Conservation (phyloP, 2,888 invertebrate species). For the Reticulitermes lucifugus region DNA sequence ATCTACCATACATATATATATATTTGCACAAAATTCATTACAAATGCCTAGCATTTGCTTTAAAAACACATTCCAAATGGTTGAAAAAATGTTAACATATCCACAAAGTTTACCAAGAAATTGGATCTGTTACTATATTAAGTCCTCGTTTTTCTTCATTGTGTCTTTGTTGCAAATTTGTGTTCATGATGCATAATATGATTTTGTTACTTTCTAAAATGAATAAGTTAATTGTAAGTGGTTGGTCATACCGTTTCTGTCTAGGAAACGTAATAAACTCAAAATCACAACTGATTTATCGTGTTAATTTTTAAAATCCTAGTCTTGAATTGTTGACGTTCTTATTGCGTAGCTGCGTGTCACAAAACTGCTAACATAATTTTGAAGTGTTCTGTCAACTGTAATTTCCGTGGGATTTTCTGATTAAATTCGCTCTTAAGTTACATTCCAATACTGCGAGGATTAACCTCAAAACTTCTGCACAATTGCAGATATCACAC, state of each 20-base stretch:
- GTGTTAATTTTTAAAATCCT: not conserved
- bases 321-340: not conserved
- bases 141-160: not conserved
- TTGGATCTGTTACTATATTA: constrained; percentile 8
- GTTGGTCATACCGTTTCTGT: not conserved
- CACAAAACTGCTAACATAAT: no score
- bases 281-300: not conserved
- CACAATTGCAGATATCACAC: no score
- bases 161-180: not conserved
- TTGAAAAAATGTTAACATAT: not conserved
- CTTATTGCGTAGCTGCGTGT: not conserved
- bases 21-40: not conserved
- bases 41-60: not conserved
- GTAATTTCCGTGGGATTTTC: no score
- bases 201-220: constrained; percentile 4
- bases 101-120: not conserved
- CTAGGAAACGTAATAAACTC: not conserved
- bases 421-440: no score
- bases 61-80: not conserved
- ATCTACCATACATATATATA: not conserved
- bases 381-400: no score
- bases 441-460: no score
- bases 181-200: not conserved
- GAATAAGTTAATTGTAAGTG: not conserved
- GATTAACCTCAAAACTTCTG: no score